These are phyloP conservation scores for Leucophenga montana DNA, from an alignment of 2,888 invertebrate species.

Conservation along the genomic window DNA sequence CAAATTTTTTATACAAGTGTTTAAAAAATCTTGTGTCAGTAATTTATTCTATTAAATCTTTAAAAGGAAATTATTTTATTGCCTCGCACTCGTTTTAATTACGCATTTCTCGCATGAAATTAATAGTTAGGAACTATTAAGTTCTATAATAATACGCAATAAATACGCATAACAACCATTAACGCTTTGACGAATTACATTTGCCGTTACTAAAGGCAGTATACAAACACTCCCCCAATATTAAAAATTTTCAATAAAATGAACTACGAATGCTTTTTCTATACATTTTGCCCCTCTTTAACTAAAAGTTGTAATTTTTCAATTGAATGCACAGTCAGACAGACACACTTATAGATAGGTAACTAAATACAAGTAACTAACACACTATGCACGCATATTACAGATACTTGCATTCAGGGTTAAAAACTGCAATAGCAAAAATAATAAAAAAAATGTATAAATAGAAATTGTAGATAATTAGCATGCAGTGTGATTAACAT, in stretches of 20 bases:
- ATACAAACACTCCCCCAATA: not conserved
- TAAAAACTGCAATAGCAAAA: slow-evolving; percentile 39
- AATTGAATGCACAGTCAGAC: slow-evolving; percentile 58
- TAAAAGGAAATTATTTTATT: no score
- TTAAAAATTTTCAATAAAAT: slow-evolving; percentile 15
- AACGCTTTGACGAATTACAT: not conserved
- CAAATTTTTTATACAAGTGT: no score
- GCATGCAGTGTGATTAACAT: slow-evolving; percentile 68
- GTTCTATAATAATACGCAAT: not conserved
- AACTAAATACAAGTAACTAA: not conserved
- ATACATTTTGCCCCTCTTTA: no score
- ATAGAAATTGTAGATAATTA: slow-evolving; percentile 50
- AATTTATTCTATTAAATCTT: no score
- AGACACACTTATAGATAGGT: slow-evolving; percentile 5
- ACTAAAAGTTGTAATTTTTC: slow-evolving; percentile 63
- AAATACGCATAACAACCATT: not conserved
- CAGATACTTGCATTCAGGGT: slow-evolving; percentile 62
- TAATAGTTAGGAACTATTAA: no score
- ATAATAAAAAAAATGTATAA: not conserved
- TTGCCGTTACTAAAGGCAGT: slow-evolving; percentile 10
- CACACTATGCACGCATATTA: slow-evolving; percentile 57
- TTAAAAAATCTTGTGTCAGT: no score
- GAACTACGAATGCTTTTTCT: slow-evolving; percentile 39
- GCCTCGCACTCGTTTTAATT: no score
- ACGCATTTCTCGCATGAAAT: no score